These are phyloP conservation scores for Uropsilus gracilis DNA, from an alignment of 2,113 vertebrate genomes.

Conservation along the genomic window DNA sequence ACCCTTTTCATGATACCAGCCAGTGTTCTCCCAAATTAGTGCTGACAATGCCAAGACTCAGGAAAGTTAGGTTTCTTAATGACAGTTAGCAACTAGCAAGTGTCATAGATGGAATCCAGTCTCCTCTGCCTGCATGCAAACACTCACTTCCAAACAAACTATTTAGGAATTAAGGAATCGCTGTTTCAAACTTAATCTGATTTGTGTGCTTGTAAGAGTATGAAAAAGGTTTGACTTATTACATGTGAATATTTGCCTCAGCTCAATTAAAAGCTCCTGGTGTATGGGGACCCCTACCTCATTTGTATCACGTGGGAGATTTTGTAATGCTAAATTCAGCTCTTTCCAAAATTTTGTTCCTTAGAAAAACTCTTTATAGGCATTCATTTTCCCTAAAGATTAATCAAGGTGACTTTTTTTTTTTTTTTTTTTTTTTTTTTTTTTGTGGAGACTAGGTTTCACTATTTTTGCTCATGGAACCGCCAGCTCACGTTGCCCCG, in stretches of 20 bases:
- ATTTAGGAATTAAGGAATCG: background rate
- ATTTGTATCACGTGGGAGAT: background rate
- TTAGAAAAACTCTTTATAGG: background rate
- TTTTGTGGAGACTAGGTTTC: too few species aligned
- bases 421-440: too few species aligned
- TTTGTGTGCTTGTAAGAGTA: background rate
- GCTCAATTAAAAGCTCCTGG: conserved; percentile 58
- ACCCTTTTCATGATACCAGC: background rate
- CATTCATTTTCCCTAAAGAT: conserved; percentile 46
- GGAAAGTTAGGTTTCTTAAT: background rate
- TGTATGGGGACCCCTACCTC: background rate
- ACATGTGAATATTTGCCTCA: background rate
- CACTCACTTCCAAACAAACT: background rate
- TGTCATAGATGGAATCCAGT: background rate
- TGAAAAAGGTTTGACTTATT: conserved; percentile 18
- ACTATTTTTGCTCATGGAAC: too few species aligned
- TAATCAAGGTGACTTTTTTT: conserved; percentile 55
- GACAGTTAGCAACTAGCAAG: background rate
- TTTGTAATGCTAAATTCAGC: conserved; percentile 30
- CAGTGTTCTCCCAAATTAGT: background rate
- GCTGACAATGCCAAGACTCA: background rate
- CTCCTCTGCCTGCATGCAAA: background rate
- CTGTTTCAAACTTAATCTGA: background rate
- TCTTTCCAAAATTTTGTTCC: conserved; percentile 40
- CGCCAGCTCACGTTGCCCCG: too few species aligned